phyloP scores from a whole-genome alignment of 2,888 invertebrate genomes.

The Rhagophthalmus giganteus region DNA sequence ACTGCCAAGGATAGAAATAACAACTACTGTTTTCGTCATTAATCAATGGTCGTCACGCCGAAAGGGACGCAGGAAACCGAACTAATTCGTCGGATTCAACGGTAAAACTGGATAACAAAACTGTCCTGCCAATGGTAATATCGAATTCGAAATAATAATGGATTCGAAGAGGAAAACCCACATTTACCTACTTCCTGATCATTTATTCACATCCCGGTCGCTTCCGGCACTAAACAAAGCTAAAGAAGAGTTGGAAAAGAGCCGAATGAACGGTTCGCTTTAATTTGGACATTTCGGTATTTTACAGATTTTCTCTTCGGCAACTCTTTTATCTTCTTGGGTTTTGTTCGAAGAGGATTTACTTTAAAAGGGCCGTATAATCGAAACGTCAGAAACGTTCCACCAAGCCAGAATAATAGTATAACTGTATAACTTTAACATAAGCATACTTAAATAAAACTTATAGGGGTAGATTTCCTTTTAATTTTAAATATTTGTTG shows the following conservation, averaged over 20 bases:
- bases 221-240: conserved; percentile 9
- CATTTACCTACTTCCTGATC: conserved; percentile 13
- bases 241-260: not conserved
- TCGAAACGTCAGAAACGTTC: no score
- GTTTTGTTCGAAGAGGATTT: no score
- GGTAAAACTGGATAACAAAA: conserved; percentile 10
- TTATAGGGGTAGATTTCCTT: no score
- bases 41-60: conserved; percentile 17
- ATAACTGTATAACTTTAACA: no score
- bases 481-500: no score
- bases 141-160: conserved; percentile 15
- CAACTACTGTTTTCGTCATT: conserved; percentile 19
- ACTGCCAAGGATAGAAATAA: conserved; percentile 37
- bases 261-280: not conserved
- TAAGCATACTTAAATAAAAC: no score
- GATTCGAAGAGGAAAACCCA: conserved; percentile 9
- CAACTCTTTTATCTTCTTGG: no score
- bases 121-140: conserved; percentile 8
- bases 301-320: not conserved
- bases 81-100: conserved; percentile 2
- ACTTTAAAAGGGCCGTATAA: no score
- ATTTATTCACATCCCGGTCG: conserved; percentile 1
- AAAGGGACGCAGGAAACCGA: conserved; percentile 11
- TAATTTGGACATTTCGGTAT: not conserved
- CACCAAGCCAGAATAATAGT: no score